Conservation (phyloP, 2,113 vertebrate species). For the Atrichornis clamosus region DNA sequence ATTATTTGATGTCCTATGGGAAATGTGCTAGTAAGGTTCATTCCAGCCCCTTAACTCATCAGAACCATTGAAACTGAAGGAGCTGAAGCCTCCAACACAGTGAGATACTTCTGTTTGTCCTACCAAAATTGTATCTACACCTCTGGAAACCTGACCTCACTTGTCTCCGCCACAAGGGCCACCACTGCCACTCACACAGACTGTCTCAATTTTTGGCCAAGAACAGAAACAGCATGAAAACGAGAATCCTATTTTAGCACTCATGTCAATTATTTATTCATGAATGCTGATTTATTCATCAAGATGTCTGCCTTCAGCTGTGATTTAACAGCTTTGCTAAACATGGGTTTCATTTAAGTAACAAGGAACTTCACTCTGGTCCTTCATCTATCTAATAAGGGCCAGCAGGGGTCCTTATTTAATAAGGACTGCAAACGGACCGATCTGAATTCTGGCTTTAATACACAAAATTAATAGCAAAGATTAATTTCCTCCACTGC, state of each 20-base stretch:
- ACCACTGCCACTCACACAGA: not conserved
- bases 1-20: not conserved
- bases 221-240: not conserved
- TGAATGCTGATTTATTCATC: slow-evolving; percentile 33
- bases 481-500: slow-evolving; percentile 38
- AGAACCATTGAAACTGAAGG: not conserved
- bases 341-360: slow-evolving; percentile 44
- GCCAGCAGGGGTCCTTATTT: slow-evolving; percentile 56
- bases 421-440: slow-evolving; percentile 38
- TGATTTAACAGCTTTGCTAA: slow-evolving; percentile 55
- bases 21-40: not conserved
- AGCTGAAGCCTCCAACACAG: not conserved
- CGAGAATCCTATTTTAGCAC: slow-evolving; percentile 1
- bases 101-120: not conserved
- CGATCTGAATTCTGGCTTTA: not conserved
- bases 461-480: slow-evolving; percentile 31
- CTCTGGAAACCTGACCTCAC: not conserved
- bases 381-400: slow-evolving; percentile 48
- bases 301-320: slow-evolving; percentile 34
- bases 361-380: slow-evolving; percentile 30
- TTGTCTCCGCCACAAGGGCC: not conserved
- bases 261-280: slow-evolving; percentile 40
- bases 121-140: not conserved
- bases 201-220: not conserved
- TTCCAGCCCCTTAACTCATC: not conserved